Evolutionary conservation across 2,797 vertebrate genomes (phyloP), one percentile per base, ranked within the genome.

Genomic region (Sitta carolinensis): DNA sequence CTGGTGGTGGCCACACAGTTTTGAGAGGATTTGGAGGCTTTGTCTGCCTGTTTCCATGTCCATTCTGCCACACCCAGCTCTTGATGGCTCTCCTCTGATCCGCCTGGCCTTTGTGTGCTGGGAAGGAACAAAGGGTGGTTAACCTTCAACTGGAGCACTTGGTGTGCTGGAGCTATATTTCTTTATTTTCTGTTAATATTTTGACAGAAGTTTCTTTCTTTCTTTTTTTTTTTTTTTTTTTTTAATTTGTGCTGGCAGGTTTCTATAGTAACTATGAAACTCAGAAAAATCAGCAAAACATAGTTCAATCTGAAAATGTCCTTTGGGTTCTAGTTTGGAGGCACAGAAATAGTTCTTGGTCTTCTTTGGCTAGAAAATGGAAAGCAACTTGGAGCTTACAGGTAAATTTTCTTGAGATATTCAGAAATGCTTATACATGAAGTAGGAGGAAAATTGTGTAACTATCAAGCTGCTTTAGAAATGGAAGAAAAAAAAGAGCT

Each of bases 201-300:
- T 94, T 87, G 77, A 68, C 89, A 81, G 29, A 63, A 64, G 36
- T 40, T 40, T 40, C 40, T 40, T 13, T 29, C 29, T 42, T 47
- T 32, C 34, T 34, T 67, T 34, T 18, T 42, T 29, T 34, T 42
- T 47, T 32, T 29, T 34, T 42, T 47, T 32, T 38, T 34, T 67
- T 34, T 18, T 42, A 16, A 22, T 79, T 68, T 73, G 30, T 68
- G 42, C 61, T 91, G 74, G 4, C 5, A 5, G 50, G 68, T 95
- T 94, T 72, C 93, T 93, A 67, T 84, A 90, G 88, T 91, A 95
- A 91, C 93, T n/a, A 5, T 1, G 3, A 90, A 89, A 80, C 52
- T 84, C 16, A 2, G 5, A 73, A 78, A 78, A 80, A 78, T 26
- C 14, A 63, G 36, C 23, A 42, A 62, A 50, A 38, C n/a, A 7